phyloP scores from a whole-genome alignment of 2,888 invertebrate genomes.

The Ypsolopha scabrella region DNA sequence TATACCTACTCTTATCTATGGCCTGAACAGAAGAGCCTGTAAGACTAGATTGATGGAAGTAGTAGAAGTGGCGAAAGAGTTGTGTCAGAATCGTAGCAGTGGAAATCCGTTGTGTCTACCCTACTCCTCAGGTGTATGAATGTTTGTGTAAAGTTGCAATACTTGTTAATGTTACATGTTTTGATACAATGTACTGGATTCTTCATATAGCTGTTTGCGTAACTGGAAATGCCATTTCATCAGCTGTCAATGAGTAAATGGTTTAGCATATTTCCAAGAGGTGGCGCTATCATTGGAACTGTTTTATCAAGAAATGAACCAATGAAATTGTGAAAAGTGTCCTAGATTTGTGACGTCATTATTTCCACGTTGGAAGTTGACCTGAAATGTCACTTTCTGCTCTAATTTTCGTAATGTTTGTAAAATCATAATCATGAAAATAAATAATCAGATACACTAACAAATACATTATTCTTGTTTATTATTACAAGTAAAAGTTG shows the following conservation, averaged over 20 bases:
- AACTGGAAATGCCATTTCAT: not conserved
- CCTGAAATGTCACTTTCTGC: constrained; percentile 47
- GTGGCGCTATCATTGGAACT: constrained; percentile 31
- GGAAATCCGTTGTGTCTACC: too few species aligned
- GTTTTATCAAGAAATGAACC: constrained; percentile 38
- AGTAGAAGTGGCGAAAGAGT: too few species aligned
- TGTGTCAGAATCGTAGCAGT: too few species aligned
- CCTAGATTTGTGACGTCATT: constrained; percentile 71
- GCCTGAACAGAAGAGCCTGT: too few species aligned
- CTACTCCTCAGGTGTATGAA: too few species aligned
- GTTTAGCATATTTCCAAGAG: constrained; percentile 17
- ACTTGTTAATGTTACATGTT: too few species aligned
- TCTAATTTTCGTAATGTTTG: constrained; percentile 28
- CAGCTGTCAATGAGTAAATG: not conserved
- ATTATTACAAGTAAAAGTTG: not conserved
- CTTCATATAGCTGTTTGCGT: not conserved
- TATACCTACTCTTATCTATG: too few species aligned
- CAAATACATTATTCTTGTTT: not conserved
- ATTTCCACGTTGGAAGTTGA: constrained; percentile 76
- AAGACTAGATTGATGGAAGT: too few species aligned
- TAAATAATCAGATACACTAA: not conserved
- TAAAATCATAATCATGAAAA: constrained; percentile 1
- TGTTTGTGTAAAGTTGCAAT: too few species aligned
- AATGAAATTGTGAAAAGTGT: constrained; percentile 55
- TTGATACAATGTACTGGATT: too few species aligned